Base-by-base conservation (phyloP, 2,113 vertebrate genomes). In the Calyptomena viridis region DNA sequence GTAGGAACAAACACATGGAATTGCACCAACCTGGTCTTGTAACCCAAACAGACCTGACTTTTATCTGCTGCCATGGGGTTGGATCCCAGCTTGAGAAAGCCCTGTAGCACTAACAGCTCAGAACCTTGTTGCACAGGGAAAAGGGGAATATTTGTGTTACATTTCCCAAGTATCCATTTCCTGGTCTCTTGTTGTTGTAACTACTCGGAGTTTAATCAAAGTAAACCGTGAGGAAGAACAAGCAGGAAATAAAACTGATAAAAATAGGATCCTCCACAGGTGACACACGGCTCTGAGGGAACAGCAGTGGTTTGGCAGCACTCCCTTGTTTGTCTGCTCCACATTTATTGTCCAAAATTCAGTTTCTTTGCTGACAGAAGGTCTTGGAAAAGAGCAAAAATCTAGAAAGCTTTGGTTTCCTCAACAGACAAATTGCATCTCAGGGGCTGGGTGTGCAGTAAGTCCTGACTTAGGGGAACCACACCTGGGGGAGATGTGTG, bases 401-500 rank as follows among this genome's bases (percentile, higher is more conserved):
- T 4, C 20, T 7, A 55, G 72, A 63, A 75, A 68, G 14, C 5
- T 76, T 67, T 47, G 31, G 17, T 22, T 52, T 60, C 39, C 55
- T 44, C 5, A 35, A 60, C 64, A 46, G 24, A 42, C 27, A 28
- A 16, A 39, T 5, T 60, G 11, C 25, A 42, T 30, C 1, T 33
- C 27, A 12, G 14, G 7, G 22, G 25, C 9, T 84, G 33, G 52
- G 27, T 63, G 27, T 71, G 62, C 37, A 67, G 33, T 18, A 20
- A 11, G 13, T 67, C 42, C 53, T 69, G 52, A 10, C 14, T 76
- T 24, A 27, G 67, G 19, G n/a, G 42, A 59, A 15, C 9, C 31
- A 35, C 5, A 1, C 3, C 64, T 46, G 40, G 3, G 2, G 72
- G 42, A 31, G 31, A 40, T 1, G 0, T 3, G 12, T 10, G 16